Percentiles rank a stretch among this genome's conserved stretches.
Conservation (phyloP, 2,797 vertebrate species). For the Sebastes iracundus region DNA sequence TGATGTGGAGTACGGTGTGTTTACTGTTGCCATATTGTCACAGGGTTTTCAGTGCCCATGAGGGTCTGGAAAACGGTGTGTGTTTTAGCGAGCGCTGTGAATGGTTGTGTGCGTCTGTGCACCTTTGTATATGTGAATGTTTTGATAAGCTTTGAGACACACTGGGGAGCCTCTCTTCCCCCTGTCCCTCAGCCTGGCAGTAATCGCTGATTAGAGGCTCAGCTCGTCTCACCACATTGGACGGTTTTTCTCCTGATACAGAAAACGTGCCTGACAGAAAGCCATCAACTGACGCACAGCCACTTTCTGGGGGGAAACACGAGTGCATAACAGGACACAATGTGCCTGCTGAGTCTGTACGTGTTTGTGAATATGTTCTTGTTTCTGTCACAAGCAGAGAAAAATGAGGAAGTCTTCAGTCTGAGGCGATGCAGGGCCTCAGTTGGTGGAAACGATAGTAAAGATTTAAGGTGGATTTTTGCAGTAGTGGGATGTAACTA, state of each 20-base stretch:
- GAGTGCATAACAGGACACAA: not conserved
- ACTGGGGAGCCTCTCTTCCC: constrained; percentile 18
- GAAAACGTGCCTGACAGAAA: constrained; percentile 37
- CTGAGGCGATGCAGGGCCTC: not conserved
- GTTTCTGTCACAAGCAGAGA: constrained; percentile 9
- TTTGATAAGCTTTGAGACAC: constrained; percentile 30
- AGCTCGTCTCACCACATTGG: not conserved
- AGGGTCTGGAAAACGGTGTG: not conserved
- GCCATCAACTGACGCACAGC: not conserved
- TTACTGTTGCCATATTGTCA: not conserved
- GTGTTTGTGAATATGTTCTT: constrained; percentile 15
- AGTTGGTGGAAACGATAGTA: not conserved
- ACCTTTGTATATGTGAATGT: constrained; percentile 2
- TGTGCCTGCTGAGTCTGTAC: constrained; percentile 4
- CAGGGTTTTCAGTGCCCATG: not conserved
- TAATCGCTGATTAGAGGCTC: constrained; percentile 51
- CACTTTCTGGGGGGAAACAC: constrained; percentile 1
- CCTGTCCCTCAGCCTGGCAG: constrained; percentile 34
- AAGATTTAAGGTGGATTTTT: constrained; percentile 9
- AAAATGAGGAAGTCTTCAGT: not conserved
- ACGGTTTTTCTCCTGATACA: constrained; percentile 19
- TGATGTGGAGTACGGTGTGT: not conserved
- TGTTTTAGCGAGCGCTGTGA: not conserved
- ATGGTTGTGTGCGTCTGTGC: not conserved
- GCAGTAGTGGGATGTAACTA: not conserved